A percentile compares a stretch with the other conserved stretches of the same genome.
Evolutionary conservation across 1,140 invertebrate genomes (phyloP).

Genomic region (Brachionus koreanus): DNA sequence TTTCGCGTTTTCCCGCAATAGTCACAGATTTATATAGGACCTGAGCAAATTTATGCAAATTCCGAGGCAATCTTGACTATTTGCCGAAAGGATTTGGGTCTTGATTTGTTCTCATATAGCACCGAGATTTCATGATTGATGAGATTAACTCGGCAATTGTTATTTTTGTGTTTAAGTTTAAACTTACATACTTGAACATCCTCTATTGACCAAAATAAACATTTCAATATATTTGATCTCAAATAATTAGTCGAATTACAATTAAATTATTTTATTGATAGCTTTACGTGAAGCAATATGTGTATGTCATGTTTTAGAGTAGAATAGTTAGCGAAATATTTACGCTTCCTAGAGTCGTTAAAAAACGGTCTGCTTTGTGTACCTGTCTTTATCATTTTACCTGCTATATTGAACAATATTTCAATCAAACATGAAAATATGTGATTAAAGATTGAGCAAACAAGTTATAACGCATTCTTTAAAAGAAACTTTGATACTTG

Average conservation of each 20-base stretch:
- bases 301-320: neutral
- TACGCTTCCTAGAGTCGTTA: neutral
- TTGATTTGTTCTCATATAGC: neutral
- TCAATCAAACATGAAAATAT: conserved; percentile 18
- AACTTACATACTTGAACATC: neutral
- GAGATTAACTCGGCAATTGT: neutral
- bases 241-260: neutral
- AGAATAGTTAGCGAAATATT: neutral
- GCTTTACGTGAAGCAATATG: neutral
- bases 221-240: neutral
- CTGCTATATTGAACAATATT: conserved; percentile 6
- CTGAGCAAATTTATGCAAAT: neutral
- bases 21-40: neutral
- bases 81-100: neutral
- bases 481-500: conserved; percentile 11
- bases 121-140: conserved; percentile 10
- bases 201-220: neutral
- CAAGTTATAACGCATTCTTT: neutral
- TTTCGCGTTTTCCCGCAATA: neutral
- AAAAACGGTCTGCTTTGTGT: neutral
- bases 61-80: neutral
- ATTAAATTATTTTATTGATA: neutral
- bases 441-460: conserved; percentile 4
- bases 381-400: neutral
- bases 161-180: neutral